Evolutionary conservation across 2,888 invertebrate species (phyloP).

Genomic region (Busseola fusca): DNA sequence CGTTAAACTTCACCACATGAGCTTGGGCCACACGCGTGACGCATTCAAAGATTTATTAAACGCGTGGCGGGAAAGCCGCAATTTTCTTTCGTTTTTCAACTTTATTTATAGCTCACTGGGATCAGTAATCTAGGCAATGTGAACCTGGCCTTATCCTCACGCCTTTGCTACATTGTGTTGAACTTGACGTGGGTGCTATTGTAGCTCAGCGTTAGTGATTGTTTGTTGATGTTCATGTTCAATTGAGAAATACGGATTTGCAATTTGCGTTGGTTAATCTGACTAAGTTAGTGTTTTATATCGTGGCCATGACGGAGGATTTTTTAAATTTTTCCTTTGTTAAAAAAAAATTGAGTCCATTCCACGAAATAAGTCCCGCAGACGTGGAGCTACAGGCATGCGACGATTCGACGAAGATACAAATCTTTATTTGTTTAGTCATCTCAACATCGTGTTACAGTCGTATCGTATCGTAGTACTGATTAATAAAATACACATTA

Average conservation of each 20-base stretch:
- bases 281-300: constrained; percentile 5
- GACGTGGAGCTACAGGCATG: not conserved
- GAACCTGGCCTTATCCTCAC: constrained; percentile 22
- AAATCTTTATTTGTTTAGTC: not conserved
- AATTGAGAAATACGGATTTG: constrained; percentile 29
- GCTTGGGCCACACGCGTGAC: constrained; percentile 29
- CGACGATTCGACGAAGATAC: not conserved
- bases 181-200: constrained; percentile 47
- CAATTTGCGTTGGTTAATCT: constrained; percentile 10
- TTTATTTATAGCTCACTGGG: constrained; percentile 32
- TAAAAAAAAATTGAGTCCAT: not conserved
- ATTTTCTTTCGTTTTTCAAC: constrained; percentile 40
- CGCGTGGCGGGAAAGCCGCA: constrained; percentile 36
- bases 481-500: too few species aligned
- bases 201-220: constrained; percentile 32
- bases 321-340: not conserved
- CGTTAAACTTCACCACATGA: constrained; percentile 22
- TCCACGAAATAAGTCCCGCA: not conserved
- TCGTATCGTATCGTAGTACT: too few species aligned
- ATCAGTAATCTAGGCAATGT: constrained; percentile 34
- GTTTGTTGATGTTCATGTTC: constrained; percentile 35
- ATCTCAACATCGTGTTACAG: not conserved
- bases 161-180: constrained; percentile 38
- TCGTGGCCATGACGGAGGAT: not conserved
- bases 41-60: constrained; percentile 31